Base-by-base conservation (phyloP, 92 coral and sea anemone genomes). In the Porites cylindrica region DNA sequence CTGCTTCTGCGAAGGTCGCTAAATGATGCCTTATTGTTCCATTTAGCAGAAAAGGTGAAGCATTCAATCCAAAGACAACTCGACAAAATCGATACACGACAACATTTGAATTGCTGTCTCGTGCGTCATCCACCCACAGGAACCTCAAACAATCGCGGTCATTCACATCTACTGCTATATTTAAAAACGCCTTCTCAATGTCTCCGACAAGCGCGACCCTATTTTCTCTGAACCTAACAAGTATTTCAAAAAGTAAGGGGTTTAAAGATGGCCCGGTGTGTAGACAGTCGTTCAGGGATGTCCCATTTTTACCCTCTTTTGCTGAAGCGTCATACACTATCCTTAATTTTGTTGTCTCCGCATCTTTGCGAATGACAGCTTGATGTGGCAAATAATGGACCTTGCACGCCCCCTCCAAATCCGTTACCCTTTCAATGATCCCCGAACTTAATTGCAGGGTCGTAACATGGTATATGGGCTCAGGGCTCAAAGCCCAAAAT, bases 121-220 rank as follows among this genome's bases (percentile, higher is more conserved):
- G n/a, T n/a, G n/a, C n/a, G n/a, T n/a, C n/a, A n/a, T n/a, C n/a
- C n/a, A n/a, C n/a, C n/a, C n/a, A n/a, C n/a, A n/a, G n/a, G n/a
- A n/a, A n/a, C n/a, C n/a, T n/a, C n/a, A n/a, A n/a, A n/a, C n/a
- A n/a, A n/a, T n/a, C n/a, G n/a, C n/a, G n/a, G n/a, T n/a, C n/a
- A n/a, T n/a, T n/a, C n/a, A n/a, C n/a, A n/a, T n/a, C n/a, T n/a
- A n/a, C n/a, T n/a, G n/a, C n/a, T n/a, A n/a, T n/a, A n/a, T n/a
- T n/a, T 17, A 83, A 81, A 80, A 85, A 90, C 64, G 90, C 87
- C 71, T 90, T 90, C 58, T 90, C 93, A 14, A 85, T 86, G 66
- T 90, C 88, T 2, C 81, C 86, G 6, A 81, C 80, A 8, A 90
- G 71, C 19, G 83, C 93, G 17, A 90, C 78, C 67, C 73, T 72